Base-by-base conservation (phyloP, 2,797 vertebrate species). In the Cephalopachus bancanus region DNA sequence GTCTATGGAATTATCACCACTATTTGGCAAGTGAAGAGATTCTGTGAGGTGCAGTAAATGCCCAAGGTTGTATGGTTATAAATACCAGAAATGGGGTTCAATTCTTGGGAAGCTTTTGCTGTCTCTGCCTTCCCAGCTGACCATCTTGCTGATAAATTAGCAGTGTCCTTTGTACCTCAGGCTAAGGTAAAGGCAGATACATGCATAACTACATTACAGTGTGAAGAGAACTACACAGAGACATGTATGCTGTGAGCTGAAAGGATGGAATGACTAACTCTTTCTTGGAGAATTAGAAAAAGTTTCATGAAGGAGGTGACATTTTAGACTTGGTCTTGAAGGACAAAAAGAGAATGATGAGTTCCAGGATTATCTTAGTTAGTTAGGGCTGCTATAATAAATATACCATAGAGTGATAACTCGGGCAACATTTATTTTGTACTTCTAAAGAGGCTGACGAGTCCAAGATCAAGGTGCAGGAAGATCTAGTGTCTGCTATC, bases 291-390 rank as follows among this genome's bases (percentile, higher is more conserved):
- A 55, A 15, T 83, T 57, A 96, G 67, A 83, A 81, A 86, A 55
- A 44, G 2, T n/a, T 53, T 87, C n/a, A 53, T 0, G 15, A 12
- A 84, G 33, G 59, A 97, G 28, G 60, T 81, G 33, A 10, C 20
- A 89, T 75, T 92, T 71, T 94, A 78, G 37, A 51, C 3, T 33
- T 26, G 11, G 22, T 72, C 57, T 96, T 72, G 37, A 97, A 90
- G 49, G 57, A 65, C 62, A 93, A 67, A 62, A 51, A 91, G 1
- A 74, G 17, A 6, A 60, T 72, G 37, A 37, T 37, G 30, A 86
- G 8, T 69, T 79, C 37, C 69, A 94, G 30, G 65, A 91, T 8
- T n/a, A 11, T 51, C 49, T 84, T 53, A 30, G 26, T 49, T 83
- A 67, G 7, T 53, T 84, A 53, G 2, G 11, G 44, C 11, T 24